These are phyloP conservation scores for Urophycis tenuis DNA, from an alignment of 2,797 vertebrate genomes.

Conservation along the genomic window DNA sequence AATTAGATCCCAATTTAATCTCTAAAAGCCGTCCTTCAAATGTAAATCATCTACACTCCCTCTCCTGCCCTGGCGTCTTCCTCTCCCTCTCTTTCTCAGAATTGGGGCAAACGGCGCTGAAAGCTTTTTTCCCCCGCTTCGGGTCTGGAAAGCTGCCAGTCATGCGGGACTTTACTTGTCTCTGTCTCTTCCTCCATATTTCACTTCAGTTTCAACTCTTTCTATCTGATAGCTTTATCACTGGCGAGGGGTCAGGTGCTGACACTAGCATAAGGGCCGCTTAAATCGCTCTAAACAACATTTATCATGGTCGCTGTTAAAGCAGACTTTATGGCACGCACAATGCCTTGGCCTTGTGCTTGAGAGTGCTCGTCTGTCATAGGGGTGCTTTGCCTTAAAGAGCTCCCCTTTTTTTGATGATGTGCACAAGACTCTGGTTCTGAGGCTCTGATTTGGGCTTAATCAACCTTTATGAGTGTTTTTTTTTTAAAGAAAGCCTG, in stretches of 20 bases:
- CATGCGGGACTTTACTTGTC: slow-evolving; percentile 60
- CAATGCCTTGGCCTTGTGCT: slow-evolving; percentile 61
- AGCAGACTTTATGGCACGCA: slow-evolving; percentile 62
- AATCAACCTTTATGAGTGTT: slow-evolving; percentile 70
- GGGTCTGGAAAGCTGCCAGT: slow-evolving; percentile 56
- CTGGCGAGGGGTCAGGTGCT: slow-evolving; percentile 73
- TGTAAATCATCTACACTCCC: not conserved
- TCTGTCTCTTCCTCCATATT: slow-evolving; percentile 68
- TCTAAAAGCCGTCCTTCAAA: slow-evolving; percentile 1
- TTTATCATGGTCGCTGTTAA: slow-evolving; percentile 74
- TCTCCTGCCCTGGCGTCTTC: not conserved
- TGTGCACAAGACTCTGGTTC: slow-evolving; percentile 53
- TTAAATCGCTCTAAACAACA: slow-evolving; percentile 74
- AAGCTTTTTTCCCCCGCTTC: slow-evolving; percentile 46
- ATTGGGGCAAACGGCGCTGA: slow-evolving; percentile 13
- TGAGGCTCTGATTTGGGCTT: slow-evolving; percentile 49
- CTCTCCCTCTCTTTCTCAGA: not conserved
- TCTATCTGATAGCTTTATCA: slow-evolving; percentile 73
- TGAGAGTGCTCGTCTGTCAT: slow-evolving; percentile 65
- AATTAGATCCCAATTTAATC: not conserved
- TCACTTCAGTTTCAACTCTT: slow-evolving; percentile 66
- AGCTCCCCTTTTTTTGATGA: slow-evolving; percentile 64
- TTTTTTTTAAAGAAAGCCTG: slow-evolving; percentile 42
- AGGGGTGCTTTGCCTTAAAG: slow-evolving; percentile 58
- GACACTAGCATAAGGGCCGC: slow-evolving; percentile 74